Conservation (phyloP, 2,797 vertebrate species). For the Malurus leucopterus region DNA sequence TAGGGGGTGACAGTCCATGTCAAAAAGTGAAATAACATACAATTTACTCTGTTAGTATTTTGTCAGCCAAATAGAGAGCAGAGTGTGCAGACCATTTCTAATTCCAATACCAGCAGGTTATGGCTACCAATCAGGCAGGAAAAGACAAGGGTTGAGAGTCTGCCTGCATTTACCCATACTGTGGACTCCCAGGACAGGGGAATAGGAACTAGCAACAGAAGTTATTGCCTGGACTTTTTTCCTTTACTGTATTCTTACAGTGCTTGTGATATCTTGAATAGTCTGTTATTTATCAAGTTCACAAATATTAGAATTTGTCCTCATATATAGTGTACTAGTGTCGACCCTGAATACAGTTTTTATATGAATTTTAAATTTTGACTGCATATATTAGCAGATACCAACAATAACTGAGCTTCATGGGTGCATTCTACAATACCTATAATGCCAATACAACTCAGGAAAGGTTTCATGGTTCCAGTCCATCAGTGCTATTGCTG, state of each 20-base stretch:
- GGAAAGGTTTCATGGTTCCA: not conserved
- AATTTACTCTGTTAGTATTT: slow-evolving; percentile 58
- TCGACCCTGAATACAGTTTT: not conserved
- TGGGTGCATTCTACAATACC: not conserved
- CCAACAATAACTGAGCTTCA: not conserved
- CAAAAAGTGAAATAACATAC: slow-evolving; percentile 39
- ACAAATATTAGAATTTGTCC: not conserved
- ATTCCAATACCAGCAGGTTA: slow-evolving; percentile 58
- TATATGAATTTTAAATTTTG: not conserved
- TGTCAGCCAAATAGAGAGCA: slow-evolving; percentile 37
- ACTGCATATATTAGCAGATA: not conserved
- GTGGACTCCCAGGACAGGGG: not conserved
- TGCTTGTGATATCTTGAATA: not conserved
- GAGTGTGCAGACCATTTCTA: slow-evolving; percentile 34
- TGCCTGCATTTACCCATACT: not conserved
- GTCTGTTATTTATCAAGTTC: not conserved
- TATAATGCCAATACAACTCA: not conserved
- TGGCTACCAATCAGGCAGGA: slow-evolving; percentile 3
- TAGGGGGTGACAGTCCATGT: not conserved
- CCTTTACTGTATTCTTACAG: not conserved
- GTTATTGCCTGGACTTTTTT: not conserved
- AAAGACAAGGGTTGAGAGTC: not conserved
- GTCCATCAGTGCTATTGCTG: not conserved
- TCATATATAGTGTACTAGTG: not conserved
- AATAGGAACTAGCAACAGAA: not conserved